phyloP scores from a whole-genome alignment of 2,888 invertebrate species.

The Lithophane semibrunnea region DNA sequence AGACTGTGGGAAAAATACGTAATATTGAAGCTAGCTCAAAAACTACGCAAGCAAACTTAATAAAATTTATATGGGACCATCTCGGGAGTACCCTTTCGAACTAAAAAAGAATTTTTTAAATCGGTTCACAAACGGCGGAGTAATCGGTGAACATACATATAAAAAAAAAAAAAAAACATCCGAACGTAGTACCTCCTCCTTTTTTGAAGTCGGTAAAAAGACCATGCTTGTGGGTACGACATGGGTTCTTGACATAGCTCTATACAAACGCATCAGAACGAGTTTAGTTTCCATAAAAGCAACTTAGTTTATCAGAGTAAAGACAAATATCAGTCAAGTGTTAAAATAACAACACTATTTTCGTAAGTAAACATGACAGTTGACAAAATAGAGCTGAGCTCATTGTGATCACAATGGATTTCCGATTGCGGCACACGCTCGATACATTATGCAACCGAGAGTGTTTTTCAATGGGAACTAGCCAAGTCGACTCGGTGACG shows the following conservation, averaged over 20 bases:
- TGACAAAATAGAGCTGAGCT: constrained; percentile 61
- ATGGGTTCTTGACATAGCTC: background rate
- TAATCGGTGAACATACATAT: too few relatives aligned
- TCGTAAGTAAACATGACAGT: constrained; percentile 59
- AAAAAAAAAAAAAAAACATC: too few relatives aligned
- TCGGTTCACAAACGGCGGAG: too few relatives aligned
- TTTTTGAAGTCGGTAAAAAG: too few relatives aligned
- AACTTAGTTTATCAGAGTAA: constrained; percentile 33
- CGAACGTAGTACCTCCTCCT: too few relatives aligned
- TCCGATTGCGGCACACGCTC: constrained; percentile 65
- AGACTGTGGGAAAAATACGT: too few relatives aligned
- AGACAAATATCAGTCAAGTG: constrained; percentile 36
- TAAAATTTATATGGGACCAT: too few relatives aligned
- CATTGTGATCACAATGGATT: constrained; percentile 68
- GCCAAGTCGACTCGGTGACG: constrained; percentile 64
- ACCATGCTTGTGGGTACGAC: background rate
- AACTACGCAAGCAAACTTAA: too few relatives aligned
- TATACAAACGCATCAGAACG: constrained; percentile 6
- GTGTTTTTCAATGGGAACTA: constrained; percentile 67
- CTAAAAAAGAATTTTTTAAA: too few relatives aligned
- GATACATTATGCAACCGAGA: constrained; percentile 66
- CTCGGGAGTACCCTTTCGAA: too few relatives aligned
- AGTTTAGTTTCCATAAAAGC: constrained; percentile 26
- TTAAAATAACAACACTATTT: constrained; percentile 53
- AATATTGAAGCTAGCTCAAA: too few relatives aligned